Conservation (phyloP, 2,888 invertebrate genomes). For the Taphrorychus bicolor region DNA sequence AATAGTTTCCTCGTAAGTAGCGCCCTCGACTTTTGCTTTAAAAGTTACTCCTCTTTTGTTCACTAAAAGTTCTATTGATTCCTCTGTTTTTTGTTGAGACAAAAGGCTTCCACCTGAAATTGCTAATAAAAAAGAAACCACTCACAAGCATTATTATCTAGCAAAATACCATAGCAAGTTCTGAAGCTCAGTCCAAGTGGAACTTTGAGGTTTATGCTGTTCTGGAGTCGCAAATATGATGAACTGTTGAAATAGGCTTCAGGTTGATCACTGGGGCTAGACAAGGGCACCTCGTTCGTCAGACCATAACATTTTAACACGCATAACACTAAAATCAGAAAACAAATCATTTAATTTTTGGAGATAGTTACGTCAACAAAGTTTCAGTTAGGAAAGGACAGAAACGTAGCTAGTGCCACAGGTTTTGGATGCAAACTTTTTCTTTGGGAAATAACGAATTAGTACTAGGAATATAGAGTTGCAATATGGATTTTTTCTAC, state of each 20-base stretch:
- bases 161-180: constrained; percentile 71
- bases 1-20: constrained; percentile 68
- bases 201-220: constrained; percentile 78
- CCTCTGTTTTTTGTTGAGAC: constrained; percentile 71
- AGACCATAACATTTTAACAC: constrained; percentile 17
- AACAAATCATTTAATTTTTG: neutral
- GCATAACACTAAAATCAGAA: constrained; percentile 37
- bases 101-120: constrained; percentile 73
- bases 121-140: too few species aligned
- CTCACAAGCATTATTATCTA: too few species aligned
- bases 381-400: too few species aligned
- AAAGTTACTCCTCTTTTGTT: constrained; percentile 62
- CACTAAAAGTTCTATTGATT: constrained; percentile 55
- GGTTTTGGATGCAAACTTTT: too few species aligned
- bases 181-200: constrained; percentile 84
- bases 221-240: constrained; percentile 74
- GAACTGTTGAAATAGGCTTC: constrained; percentile 88
- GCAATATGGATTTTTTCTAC: too few species aligned
- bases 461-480: too few species aligned
- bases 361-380: too few species aligned
- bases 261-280: constrained; percentile 66
- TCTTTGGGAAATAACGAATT: too few species aligned
- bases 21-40: constrained; percentile 59
- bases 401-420: too few species aligned
- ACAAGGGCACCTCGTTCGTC: neutral